Percentiles rank a stretch among this genome's conserved stretches.
These are phyloP conservation scores for Carposina sasakii DNA, from an alignment of 1,140 invertebrate species.

Conservation along the genomic window DNA sequence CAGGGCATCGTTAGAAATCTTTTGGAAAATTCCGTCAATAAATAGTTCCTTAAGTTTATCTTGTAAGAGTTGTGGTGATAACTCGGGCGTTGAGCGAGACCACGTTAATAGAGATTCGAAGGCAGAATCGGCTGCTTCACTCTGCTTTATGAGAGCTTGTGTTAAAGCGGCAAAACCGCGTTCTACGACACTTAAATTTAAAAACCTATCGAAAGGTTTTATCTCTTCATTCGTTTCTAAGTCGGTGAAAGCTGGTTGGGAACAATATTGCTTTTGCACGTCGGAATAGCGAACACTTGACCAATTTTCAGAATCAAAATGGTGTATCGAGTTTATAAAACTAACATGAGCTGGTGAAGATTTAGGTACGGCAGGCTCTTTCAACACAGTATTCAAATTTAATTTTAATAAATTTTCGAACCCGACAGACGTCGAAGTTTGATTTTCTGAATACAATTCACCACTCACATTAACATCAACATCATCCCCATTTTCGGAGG, in stretches of 20 bases:
- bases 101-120: not conserved
- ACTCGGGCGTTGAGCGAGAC: not conserved
- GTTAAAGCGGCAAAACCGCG: not conserved
- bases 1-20: not conserved
- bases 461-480: too few species aligned
- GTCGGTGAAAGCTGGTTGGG: not conserved
- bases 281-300: not conserved
- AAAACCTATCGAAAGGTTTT: not conserved
- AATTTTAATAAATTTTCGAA: not conserved
- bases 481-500: too few species aligned
- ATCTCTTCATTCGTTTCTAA: not conserved
- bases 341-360: not conserved
- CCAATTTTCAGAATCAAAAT: not conserved
- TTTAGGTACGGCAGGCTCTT: slow-evolving; percentile 2
- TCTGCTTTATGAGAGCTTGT: not conserved
- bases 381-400: not conserved
- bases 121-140: not conserved
- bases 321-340: not conserved
- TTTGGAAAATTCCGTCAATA: not conserved
- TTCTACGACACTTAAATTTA: too few species aligned
- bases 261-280: slow-evolving; percentile 1
- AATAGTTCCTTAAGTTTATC: not conserved
- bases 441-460: not conserved
- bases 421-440: not conserved
- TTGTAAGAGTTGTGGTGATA: not conserved